phyloP scores from a whole-genome alignment of 1,140 invertebrate genomes.

The Aphelinus certus region DNA sequence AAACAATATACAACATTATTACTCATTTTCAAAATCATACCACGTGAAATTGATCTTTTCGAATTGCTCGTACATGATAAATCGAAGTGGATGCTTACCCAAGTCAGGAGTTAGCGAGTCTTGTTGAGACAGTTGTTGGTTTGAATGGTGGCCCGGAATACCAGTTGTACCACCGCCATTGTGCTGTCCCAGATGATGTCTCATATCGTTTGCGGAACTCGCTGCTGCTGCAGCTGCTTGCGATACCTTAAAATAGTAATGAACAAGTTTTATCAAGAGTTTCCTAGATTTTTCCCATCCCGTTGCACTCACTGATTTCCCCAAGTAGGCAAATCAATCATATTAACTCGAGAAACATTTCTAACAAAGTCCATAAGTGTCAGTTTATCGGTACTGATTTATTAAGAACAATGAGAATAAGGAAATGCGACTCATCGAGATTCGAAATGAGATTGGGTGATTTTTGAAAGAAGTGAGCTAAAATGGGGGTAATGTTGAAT shows the following conservation, averaged over 20 bases:
- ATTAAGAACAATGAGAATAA: no score
- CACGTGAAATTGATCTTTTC: background rate
- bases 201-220: conserved; percentile 61
- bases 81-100: conserved; percentile 50
- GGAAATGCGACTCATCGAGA: no score
- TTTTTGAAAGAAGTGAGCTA: no score
- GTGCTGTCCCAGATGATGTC: conserved; percentile 63
- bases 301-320: no score
- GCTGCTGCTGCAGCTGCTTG: conserved; percentile 63
- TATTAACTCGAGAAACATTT: no score
- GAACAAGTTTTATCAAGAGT: no score
- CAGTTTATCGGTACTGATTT: no score
- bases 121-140: conserved; percentile 64
- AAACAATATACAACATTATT: background rate
- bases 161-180: conserved; percentile 63
- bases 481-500: no score
- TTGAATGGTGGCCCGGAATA: conserved; percentile 63
- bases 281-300: no score
- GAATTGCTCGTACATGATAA: background rate
- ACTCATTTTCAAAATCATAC: background rate
- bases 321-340: no score
- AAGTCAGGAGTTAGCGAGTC: conserved; percentile 64
- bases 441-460: no score
- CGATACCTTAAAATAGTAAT: conserved; percentile 54
- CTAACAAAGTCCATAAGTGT: no score